Base-by-base conservation (phyloP, 2,888 invertebrate species). In the Drosophila melanocephala region DNA sequence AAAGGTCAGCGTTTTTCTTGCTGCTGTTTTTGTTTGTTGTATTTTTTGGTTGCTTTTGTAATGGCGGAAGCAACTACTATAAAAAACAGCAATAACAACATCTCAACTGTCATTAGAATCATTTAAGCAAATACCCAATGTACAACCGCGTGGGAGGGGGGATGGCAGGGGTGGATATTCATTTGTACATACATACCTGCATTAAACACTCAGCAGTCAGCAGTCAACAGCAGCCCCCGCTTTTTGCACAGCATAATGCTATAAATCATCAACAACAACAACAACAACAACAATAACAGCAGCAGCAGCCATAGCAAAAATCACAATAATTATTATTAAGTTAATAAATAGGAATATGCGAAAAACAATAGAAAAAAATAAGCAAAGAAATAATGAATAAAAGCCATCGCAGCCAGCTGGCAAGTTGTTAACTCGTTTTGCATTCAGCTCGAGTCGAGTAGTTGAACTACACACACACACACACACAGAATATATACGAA, bases 21-120 rank as follows among this genome's bases (percentile, higher is more conserved):
- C 16, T 50, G 26, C 14, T 63, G 55, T n/a, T 28, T 44, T 44
- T 22, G 6, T 44, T 44, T 35, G 3, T 1, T 44, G 14, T 47
- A 1, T 22, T 14, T 47, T 58, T 62, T 42, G 53, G 65, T 64
- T 64, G 62, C 55, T 57, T 55, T 52, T 65, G 77, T 60, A 75
- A 84, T 84, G 77, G 76, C 83, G 84, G 84, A 83, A 83, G 76
- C 78, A 72, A 33, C 33, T 55, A 10, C 28, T 57, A 30, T 50
- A 69, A 52, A 52, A 52, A 58, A 44, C 39, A 73, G 47, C 22
- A 65, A 59, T 35, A 56, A 22, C 39, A 12, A 59, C 50, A 39
- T 39, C 28, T 39, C 7, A 57, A 30, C 58, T 26, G 60, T 14
- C 7, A 59, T 26, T 37, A 39, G 59, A 30, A 59, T 39, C 59